Evolutionary conservation across 1,140 invertebrate species (phyloP), one percentile per base, ranked within the genome.

Genomic region (Drosophila nasuta): DNA sequence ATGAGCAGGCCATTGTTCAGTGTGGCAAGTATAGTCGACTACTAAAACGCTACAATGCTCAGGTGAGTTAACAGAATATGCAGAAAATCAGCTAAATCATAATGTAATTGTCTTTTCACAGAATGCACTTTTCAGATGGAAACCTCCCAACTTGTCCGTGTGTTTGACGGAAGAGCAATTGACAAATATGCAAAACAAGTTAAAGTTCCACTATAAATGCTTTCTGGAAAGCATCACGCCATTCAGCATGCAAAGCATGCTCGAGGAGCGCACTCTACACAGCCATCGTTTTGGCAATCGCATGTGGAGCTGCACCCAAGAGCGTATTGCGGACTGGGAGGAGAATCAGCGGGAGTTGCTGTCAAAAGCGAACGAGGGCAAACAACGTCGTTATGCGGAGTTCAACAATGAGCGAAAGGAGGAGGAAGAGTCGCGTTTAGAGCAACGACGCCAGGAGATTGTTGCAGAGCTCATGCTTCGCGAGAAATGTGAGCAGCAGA

Each of bases 21-120:
- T 92, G 92, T 41, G 92, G 92, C 11, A 93, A 92, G 59, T 92
- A 93, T 57, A 92, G 90, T 25, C 85, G 77, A 28, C 63, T 93
- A 5, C 67, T 93, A 0, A 91, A 77, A 57, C 59, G 76, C 1
- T 92, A 79, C 57, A 92, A 92, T 51, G 48, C 77, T 11, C 77
- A 81, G 73, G 92, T 92, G 51, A 60, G 74, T 56, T 38, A 10
- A 2, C 20, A 25, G 0, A 4, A 25, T 25, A 20, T 43, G 0
- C 10, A 30, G 0, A 15, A 4, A 0, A 4, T 43, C 8, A 10
- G 1, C 0, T 0, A 25, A 5, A 13, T 45, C 15, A 20, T 41
- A 45, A 41, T 1, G 5, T n/a, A 13, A 8, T 1, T 1, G 2
- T 33, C 57, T 33, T 5, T 2, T 59, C 79, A 1, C 33, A 92